Conservation (phyloP, 2,888 invertebrate genomes). For the Lepeophtheirus nordmannii region DNA sequence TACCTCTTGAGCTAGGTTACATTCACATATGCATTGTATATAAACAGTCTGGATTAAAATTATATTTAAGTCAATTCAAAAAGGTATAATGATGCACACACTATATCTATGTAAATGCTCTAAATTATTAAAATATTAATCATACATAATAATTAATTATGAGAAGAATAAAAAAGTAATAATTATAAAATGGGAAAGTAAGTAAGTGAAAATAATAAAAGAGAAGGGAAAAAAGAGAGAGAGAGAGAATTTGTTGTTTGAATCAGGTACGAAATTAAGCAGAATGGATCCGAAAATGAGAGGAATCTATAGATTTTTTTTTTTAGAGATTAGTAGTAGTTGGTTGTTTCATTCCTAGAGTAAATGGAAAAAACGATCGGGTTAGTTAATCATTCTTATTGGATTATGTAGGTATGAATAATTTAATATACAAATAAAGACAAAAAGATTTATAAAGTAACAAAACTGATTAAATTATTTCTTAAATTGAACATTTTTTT, state of each 20-base stretch:
- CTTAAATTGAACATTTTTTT: not conserved
- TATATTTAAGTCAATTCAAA: no score
- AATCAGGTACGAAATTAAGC: conserved; percentile 14
- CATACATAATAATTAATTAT: not conserved
- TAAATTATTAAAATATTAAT: not conserved
- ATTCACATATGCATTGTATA: no score
- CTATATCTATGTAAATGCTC: no score
- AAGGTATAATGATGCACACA: no score
- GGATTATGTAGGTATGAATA: not conserved
- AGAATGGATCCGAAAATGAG: conserved; percentile 20
- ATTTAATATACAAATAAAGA: not conserved
- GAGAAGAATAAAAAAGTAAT: conserved; percentile 7
- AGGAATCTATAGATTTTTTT: conserved; percentile 13
- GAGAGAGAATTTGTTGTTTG: not conserved
- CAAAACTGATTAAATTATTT: not conserved
- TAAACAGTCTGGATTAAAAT: no score
- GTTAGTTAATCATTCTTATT: not conserved
- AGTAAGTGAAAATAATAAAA: conserved; percentile 20
- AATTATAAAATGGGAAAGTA: conserved; percentile 20
- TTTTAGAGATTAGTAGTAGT: not conserved
- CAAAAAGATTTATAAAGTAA: not conserved
- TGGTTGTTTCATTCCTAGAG: not conserved
- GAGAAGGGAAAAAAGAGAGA: conserved; percentile 15
- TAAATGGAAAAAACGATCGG: not conserved
- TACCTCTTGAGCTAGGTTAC: no score